Base-by-base conservation (phyloP, 2,888 invertebrate species). In the Melanostoma scalare region DNA sequence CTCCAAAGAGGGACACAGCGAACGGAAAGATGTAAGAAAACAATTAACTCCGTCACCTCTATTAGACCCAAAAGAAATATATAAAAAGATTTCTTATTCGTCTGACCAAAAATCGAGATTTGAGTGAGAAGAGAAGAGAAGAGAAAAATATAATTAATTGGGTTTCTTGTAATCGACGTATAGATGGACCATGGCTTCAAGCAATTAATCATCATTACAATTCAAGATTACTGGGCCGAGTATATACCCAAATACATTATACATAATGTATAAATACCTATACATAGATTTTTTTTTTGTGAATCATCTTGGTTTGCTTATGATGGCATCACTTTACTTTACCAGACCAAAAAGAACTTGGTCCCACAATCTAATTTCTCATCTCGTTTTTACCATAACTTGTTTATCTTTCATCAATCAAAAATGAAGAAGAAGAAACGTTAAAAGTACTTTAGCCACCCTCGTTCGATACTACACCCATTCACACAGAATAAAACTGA, bases 121-220 rank as follows among this genome's bases (percentile, higher is more conserved):
- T 0, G 40, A 31, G 38, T 40, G 44, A 63, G 52, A 38, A 30
- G 36, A 50, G 36, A 10, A 55, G 38, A 35, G 4, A 46, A 48
- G 44, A 60, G 53, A 74, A 71, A 42, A 78, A 56, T 55, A 52
- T 55, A 52, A 78, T 65, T 75, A 80, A 85, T 85, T 80, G 80
- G 68, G 75, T 80, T 71, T 60, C 74, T 79, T 75, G 63, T 75
- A 85, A 85, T 78, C 79, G 79, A 74, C 71, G 50, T 67, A 61
- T 71, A 75, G 79, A 79, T 65, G 67, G 79, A 61, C 60, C 65
- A 69, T 63, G 71, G 79, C 65, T 75, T 50, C 55, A 35, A 71
- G 84, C 74, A 75, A 84, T 84, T 84, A 84, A 84, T 84, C 84
- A 84, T 84, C 84, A 79, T 84, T 84, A 84, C 79, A 84, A 67